Evolutionary conservation across 1,140 invertebrate species (phyloP).

Genomic region (Trinorchestia longiramus): DNA sequence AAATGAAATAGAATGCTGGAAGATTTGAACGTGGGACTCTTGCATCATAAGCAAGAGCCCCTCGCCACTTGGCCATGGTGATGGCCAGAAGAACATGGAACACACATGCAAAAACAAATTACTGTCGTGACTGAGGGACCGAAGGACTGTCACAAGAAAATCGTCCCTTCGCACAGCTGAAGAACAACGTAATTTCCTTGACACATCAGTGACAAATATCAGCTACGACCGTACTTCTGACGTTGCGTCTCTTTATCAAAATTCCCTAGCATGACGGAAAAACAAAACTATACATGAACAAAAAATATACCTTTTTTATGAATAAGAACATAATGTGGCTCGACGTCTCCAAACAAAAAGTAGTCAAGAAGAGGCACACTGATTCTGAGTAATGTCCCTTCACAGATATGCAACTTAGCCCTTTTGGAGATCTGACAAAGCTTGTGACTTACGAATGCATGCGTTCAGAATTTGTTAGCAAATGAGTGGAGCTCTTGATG

Average conservation of each 20-base stretch:
- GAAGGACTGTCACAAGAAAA: constrained; percentile 23
- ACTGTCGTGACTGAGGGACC: constrained; percentile 26
- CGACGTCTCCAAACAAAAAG: background rate
- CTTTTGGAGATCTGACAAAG: no score
- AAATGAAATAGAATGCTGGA: no score
- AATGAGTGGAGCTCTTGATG: background rate
- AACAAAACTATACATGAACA: no score
- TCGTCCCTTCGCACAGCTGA: constrained; percentile 34
- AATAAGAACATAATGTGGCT: background rate
- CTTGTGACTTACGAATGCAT: background rate
- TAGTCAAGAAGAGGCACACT: background rate
- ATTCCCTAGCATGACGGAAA: no score
- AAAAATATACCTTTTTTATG: background rate
- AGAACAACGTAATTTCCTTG: background rate
- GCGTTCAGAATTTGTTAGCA: background rate
- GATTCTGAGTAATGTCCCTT: no score
- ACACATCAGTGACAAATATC: background rate
- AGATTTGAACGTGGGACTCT: no score
- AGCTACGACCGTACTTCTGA: background rate
- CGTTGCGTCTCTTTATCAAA: no score
- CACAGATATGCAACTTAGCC: no score
- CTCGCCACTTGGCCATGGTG: background rate
- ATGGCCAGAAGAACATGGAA: background rate
- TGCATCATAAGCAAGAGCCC: no score
- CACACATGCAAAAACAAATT: background rate